Evolutionary conservation across 1,140 invertebrate species (phyloP).

Genomic region (Meloidogyne exigua): DNA sequence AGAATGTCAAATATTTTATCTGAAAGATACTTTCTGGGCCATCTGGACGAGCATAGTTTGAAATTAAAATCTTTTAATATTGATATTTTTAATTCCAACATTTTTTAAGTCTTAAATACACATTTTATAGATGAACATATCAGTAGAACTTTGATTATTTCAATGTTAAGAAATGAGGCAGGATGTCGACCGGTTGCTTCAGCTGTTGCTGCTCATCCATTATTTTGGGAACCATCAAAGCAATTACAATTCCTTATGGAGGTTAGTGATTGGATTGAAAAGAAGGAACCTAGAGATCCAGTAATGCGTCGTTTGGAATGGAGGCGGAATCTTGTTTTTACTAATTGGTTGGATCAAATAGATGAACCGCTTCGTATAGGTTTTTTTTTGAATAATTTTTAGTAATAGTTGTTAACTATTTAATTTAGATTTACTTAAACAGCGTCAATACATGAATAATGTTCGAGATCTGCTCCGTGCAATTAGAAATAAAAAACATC

Average conservation of each 20-base stretch:
- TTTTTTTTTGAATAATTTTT: conserved; percentile 27
- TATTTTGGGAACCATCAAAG: conserved; percentile 84
- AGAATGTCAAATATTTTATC: conserved; percentile 85
- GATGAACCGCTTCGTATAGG: conserved; percentile 77
- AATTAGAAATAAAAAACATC: conserved; percentile 79
- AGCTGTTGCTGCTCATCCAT: conserved; percentile 80
- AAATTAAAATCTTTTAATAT: neutral
- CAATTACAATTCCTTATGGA: conserved; percentile 88
- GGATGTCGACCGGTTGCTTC: conserved; percentile 74
- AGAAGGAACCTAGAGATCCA: conserved; percentile 71
- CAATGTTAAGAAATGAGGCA: conserved; percentile 78
- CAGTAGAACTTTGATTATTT: conserved; percentile 75
- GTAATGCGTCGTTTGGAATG: conserved; percentile 74
- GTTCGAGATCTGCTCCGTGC: conserved; percentile 87
- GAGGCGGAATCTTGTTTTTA: conserved; percentile 72
- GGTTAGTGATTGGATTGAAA: conserved; percentile 92
- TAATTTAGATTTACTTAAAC: conserved; percentile 76
- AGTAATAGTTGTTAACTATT: too few relatives aligned
- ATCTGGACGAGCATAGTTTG: conserved; percentile 34
- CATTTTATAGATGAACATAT: conserved; percentile 9
- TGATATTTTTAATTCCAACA: neutral
- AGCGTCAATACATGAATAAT: conserved; percentile 75
- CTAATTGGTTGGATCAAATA: conserved; percentile 81
- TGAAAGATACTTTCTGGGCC: conserved; percentile 69
- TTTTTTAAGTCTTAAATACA: conserved; percentile 7